Conservation (phyloP, 2,113 vertebrate species). For the Porphyrio hochstetteri region DNA sequence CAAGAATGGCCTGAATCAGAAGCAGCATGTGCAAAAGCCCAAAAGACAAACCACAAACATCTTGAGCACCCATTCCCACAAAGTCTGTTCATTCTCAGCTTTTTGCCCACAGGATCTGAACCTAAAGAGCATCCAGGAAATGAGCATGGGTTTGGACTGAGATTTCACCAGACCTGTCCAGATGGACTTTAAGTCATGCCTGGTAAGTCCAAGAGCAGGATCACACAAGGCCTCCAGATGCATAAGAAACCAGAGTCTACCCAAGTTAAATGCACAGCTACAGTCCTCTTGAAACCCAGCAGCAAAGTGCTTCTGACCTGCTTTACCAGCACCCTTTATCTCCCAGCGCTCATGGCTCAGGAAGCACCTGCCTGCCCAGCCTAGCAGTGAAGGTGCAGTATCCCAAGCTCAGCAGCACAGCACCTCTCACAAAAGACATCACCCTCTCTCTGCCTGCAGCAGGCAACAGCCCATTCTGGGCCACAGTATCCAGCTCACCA, state of each 20-base stretch:
- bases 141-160: background rate
- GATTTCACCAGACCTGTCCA: background rate
- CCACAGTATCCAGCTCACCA: fast-evolving
- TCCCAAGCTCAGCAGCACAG: background rate
- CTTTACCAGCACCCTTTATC: background rate
- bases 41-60: background rate
- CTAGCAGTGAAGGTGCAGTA: background rate
- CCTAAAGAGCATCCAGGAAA: background rate
- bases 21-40: background rate
- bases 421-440: background rate
- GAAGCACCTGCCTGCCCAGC: background rate
- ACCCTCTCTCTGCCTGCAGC: background rate
- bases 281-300: background rate
- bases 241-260: background rate
- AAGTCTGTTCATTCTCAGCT: background rate
- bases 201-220: background rate
- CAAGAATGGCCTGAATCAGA: background rate
- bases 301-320: background rate
- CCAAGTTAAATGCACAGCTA: background rate
- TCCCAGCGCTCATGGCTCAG: background rate
- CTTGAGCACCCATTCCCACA: background rate
- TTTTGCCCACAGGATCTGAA: background rate
- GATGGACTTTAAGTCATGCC: background rate
- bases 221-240: background rate
- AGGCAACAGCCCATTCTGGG: background rate